Base-by-base conservation (phyloP, 2,888 invertebrate genomes). In the Microctonus aethiopoides region DNA sequence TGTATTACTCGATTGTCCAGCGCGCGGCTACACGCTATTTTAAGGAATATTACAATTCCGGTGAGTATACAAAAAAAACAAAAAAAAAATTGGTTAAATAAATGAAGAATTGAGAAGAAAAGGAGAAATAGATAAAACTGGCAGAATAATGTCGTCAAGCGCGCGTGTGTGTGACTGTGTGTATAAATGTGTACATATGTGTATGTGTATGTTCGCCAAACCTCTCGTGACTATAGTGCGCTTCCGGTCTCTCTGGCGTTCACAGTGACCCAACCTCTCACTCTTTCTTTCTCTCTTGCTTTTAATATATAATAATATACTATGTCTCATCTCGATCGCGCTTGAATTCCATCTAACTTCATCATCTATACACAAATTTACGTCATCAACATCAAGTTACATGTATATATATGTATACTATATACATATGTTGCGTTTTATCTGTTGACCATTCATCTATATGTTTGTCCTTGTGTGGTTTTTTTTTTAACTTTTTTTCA, bases 1-100 rank as follows among this genome's bases (percentile, higher is more conserved):
- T 91, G 80, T 91, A 91, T 87, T 91, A 91, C 88, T 91, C 91
- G 80, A 91, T 91, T 87, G 91, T 91, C 87, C 91, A 91, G 87
- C 89, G 91, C 80, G 91, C 91, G 76, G 91, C 91, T 79, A 89
- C 91, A 84, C 91, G 91, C 85, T 91, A 91, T 83, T 86, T 91
- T 81, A 91, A 91, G 89, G 91, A 91, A 84, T 91, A 91, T 83
- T 91, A 91, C 87, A 90, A 90, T 80, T 90, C 91, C 87, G 91
- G 91, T 91, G 87, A 88, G 89, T 84, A 73, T 63, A 11, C 0
- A 36, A 20, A 54, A 1, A 52, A 34, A 10, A 20, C 16, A 3
- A 16, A 24, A 32, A 39, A n/a, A 56, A 11, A 22, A 36, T 20
- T 0, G 11, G 41, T 24, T 3, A 22, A n/a, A 41, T 3, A 1